Conservation (phyloP, 1,140 invertebrate genomes). For the Aplysia californica region DNA sequence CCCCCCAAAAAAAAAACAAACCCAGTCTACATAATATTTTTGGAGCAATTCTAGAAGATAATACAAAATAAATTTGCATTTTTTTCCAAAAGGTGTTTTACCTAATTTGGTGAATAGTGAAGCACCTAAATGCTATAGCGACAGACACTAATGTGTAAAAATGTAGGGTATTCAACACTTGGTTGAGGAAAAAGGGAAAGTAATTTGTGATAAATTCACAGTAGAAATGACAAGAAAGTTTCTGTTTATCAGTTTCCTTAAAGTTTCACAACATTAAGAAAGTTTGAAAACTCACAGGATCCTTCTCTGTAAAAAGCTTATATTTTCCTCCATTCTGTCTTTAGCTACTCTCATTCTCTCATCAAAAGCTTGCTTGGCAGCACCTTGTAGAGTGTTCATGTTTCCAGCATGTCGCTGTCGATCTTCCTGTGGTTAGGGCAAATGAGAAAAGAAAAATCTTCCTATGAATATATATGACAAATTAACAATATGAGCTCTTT, state of each 20-base stretch:
- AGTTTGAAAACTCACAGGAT: conserved; percentile 45
- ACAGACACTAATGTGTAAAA: not conserved
- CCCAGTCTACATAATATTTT: too few relatives aligned
- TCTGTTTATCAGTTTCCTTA: not conserved
- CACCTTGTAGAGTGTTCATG: conserved; percentile 50
- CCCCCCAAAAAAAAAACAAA: too few relatives aligned
- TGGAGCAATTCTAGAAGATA: too few relatives aligned
- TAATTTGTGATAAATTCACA: not conserved
- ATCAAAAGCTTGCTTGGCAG: conserved; percentile 55
- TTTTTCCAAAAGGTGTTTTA: too few relatives aligned
- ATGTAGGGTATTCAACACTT: not conserved
- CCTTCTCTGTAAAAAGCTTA: conserved; percentile 54
- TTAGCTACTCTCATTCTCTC: conserved; percentile 53
- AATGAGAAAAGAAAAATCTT: not conserved
- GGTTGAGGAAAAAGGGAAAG: not conserved
- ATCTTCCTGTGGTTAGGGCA: conserved; percentile 17
- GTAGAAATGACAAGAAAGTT: not conserved
- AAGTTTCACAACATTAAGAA: not conserved
- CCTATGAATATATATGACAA: not conserved
- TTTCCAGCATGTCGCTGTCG: conserved; percentile 40
- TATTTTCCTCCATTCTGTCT: conserved; percentile 53
- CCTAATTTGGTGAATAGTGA: too few relatives aligned
- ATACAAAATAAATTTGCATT: too few relatives aligned
- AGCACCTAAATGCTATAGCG: not conserved
- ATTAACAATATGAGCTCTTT: not conserved